Percentiles rank a stretch among this genome's conserved stretches.
Evolutionary conservation across 2,113 vertebrate genomes (phyloP).

Genomic region (Siniperca knerii): DNA sequence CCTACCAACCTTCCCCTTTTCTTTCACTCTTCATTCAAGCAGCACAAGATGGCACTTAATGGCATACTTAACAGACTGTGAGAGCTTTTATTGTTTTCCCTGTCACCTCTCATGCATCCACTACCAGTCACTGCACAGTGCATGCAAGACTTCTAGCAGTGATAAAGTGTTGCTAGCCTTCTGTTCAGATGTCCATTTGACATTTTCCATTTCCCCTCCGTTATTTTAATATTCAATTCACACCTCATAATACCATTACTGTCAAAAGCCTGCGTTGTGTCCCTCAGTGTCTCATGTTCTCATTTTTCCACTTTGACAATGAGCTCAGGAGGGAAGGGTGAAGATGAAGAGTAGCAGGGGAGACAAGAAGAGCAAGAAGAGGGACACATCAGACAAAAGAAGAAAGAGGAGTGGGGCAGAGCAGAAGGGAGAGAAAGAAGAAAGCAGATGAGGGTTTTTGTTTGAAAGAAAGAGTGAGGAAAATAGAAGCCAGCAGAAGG

Average conservation of each 20-base stretch:
- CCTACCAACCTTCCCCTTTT: slow-evolving; percentile 26
- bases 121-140: slow-evolving; percentile 9
- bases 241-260: slow-evolving; percentile 67
- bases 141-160: slow-evolving; percentile 19
- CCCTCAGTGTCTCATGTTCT: slow-evolving; percentile 56
- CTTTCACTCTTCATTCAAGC: slow-evolving; percentile 46
- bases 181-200: slow-evolving; percentile 62
- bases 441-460: neutral
- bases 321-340: slow-evolving; percentile 38
- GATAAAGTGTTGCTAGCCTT: slow-evolving; percentile 44
- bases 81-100: slow-evolving; percentile 54
- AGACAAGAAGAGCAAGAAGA: slow-evolving; percentile 12
- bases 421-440: neutral
- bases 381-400: slow-evolving; percentile 18
- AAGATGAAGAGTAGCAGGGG: slow-evolving; percentile 41
- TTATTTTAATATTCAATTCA: slow-evolving; percentile 63
- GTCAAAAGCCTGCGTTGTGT: slow-evolving; percentile 61
- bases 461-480: slow-evolving; percentile 7
- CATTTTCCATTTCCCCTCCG: slow-evolving; percentile 40
- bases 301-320: slow-evolving; percentile 69
- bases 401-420: slow-evolving; percentile 10
- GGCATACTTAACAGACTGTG: slow-evolving; percentile 58
- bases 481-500: slow-evolving; percentile 9
- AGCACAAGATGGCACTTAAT: slow-evolving; percentile 60
- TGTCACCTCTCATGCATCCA: slow-evolving; percentile 47